A percentile compares a stretch with the other conserved stretches of the same genome.
phyloP scores from a whole-genome alignment of 2,797 vertebrate genomes.

The Gastrophryne carolinensis region DNA sequence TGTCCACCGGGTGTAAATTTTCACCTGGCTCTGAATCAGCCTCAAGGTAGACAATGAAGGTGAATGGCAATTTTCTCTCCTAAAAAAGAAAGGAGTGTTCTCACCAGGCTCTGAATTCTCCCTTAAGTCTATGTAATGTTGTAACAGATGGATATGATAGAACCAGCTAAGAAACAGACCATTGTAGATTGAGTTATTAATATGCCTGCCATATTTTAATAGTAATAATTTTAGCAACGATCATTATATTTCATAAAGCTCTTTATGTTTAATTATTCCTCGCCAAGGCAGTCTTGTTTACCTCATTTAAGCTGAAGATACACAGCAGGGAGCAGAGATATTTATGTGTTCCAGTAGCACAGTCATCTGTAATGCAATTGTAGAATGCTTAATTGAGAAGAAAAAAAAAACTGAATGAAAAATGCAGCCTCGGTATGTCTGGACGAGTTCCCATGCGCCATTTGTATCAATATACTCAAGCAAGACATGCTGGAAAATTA shows the following conservation, averaged over 20 bases:
- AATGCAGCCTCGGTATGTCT: conserved; percentile 68
- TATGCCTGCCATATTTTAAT: neutral
- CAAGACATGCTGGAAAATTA: conserved; percentile 82
- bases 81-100: too few relatives aligned
- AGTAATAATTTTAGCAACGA: neutral
- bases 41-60: too few relatives aligned
- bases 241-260: neutral
- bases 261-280: neutral
- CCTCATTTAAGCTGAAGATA: conserved; percentile 60
- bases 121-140: too few relatives aligned
- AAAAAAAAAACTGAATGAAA: conserved; percentile 71
- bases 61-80: too few relatives aligned
- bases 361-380: conserved; percentile 75
- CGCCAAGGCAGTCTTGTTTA: conserved; percentile 65
- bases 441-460: conserved; percentile 65
- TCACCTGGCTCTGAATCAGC: too few relatives aligned
- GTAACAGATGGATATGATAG: too few relatives aligned
- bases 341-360: conserved; percentile 70
- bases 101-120: too few relatives aligned
- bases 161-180: too few relatives aligned
- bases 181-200: too few relatives aligned
- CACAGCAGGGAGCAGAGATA: conserved; percentile 71
- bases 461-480: conserved; percentile 77
- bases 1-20: too few relatives aligned
- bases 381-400: conserved; percentile 71